Evolutionary conservation across 2,113 vertebrate species (phyloP).

Genomic region (Camelus bactrianus): DNA sequence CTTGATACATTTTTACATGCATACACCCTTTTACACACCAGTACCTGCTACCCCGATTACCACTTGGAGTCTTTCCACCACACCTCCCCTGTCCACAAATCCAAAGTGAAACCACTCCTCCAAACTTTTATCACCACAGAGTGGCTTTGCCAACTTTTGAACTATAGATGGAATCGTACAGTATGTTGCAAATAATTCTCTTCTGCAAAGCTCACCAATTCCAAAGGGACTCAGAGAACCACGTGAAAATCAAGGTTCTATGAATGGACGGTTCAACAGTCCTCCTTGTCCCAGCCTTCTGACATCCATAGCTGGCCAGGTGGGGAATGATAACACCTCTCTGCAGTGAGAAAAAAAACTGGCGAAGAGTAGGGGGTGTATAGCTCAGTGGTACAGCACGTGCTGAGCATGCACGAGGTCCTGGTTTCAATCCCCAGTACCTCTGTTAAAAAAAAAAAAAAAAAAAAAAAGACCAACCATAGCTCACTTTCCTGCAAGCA

Average conservation of each 20-base stretch:
- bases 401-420: no score
- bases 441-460: not conserved
- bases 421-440: no score
- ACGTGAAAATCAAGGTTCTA: not conserved
- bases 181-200: not conserved
- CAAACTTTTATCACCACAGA: not conserved
- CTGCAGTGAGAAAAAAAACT: no score
- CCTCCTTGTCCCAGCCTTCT: not conserved
- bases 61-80: not conserved
- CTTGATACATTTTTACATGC: not conserved
- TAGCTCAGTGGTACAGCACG: no score
- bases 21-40: not conserved
- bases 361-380: no score
- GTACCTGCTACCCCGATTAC: not conserved
- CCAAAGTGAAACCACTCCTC: not conserved
- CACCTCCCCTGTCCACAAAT: not conserved
- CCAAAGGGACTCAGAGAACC: not conserved
- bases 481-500: not conserved
- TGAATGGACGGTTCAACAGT: rapidly evolving
- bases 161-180: not conserved
- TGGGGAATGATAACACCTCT: not conserved
- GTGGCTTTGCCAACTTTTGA: not conserved
- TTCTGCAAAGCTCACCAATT: not conserved
- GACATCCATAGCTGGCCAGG: not conserved
- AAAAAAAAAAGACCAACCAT: not conserved